These are phyloP conservation scores for Limnephilus auricula DNA, from an alignment of 2,888 invertebrate genomes.

Conservation along the genomic window DNA sequence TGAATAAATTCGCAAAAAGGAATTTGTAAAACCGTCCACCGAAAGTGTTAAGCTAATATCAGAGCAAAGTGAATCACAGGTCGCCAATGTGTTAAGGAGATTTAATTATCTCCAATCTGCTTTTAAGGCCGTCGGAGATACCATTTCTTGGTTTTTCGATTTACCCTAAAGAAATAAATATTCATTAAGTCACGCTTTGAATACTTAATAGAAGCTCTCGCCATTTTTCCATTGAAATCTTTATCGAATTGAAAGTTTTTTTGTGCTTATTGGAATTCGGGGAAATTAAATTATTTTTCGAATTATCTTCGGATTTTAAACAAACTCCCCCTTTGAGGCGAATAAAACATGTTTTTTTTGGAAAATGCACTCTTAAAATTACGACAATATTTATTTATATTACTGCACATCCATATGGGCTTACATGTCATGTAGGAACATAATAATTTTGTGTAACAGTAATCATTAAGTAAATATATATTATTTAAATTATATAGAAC, in stretches of 20 bases:
- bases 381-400: not conserved
- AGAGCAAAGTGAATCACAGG: slow-evolving; percentile 5
- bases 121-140: not conserved
- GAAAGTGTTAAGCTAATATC: not conserved
- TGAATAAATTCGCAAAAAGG: not conserved
- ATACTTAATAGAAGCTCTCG: slow-evolving; percentile 39
- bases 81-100: not conserved
- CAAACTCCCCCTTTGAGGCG: not conserved
- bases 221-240: slow-evolving; percentile 39
- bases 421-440: no score
- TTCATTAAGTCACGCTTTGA: slow-evolving; percentile 48
- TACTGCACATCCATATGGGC: no score
- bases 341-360: not conserved
- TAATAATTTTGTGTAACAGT: no score
- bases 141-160: slow-evolving; percentile 23
- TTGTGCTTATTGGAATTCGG: slow-evolving; percentile 27
- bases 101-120: slow-evolving; percentile 34
- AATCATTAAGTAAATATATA: no score
- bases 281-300: not conserved
- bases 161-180: slow-evolving; percentile 47
- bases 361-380: not conserved
- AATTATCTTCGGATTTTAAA: not conserved
- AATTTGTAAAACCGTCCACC: not conserved
- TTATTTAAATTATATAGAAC: no score
- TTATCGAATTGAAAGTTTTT: slow-evolving; percentile 54